Evolutionary conservation across 2,113 vertebrate species (phyloP), one percentile per base, ranked within the genome.

Genomic region (Drymodes brunneopygia): DNA sequence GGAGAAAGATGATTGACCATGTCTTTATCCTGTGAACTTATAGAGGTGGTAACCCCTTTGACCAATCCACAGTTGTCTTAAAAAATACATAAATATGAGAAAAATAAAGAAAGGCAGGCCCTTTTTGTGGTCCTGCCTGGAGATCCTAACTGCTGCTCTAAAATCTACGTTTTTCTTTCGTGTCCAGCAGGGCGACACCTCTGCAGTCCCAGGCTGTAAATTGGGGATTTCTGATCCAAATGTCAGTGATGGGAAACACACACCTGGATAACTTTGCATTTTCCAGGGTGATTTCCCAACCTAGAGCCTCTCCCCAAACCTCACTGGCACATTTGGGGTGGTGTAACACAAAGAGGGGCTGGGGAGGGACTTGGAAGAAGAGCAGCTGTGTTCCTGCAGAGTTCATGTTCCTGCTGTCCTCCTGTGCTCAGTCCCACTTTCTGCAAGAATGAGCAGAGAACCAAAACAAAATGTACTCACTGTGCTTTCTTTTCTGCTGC

Each of bases 361-460:
- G 19, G 20, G 44, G 67, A 78, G 3, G 33, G 57, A 5, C 7
- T 45, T 27, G 15, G 64, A 44, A 62, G 60, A 79, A 14, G 28
- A 58, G 25, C 45, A 45, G 5, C 10, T 0, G 4, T 23, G 28
- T 9, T 45, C 40, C 12, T 3, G 29, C 5, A 27, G 83, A 17
- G 22, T n/a, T 60, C 3, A 0, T 10, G n/a, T 33, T 70, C 60
- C 50, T 1, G 3, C 42, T 20, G 1, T 19, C 57, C 62, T 64
- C 22, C 57, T 28, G 53, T 60, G 66, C 33, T 35, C 86, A 75
- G 40, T 2, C 79, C 71, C 15, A 6, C 78, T 54, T 88, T 57
- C 89, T 10, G 8, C 60, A 42, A 29, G 81, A 45, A 72, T 9
- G 25, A 67, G 24, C 1, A 5, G 28, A 65, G 60, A 21, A 35